Evolutionary conservation across 2,113 vertebrate genomes (phyloP).

Genomic region (Bubo bubo): DNA sequence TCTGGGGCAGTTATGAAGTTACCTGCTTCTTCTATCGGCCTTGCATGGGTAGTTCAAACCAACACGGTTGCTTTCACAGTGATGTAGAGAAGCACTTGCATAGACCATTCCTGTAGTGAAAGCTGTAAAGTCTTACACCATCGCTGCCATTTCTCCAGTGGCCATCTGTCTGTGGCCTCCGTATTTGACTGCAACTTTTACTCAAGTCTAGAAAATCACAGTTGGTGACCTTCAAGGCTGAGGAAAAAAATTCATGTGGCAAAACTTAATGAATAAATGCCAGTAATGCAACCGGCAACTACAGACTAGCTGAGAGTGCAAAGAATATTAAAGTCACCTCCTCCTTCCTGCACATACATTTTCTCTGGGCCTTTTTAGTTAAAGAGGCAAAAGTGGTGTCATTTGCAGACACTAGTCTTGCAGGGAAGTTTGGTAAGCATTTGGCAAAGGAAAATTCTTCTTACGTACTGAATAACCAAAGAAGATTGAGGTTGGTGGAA

Average conservation of each 20-base stretch:
- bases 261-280: neutral
- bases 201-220: neutral
- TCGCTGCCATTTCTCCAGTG: neutral
- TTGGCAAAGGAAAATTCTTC: neutral
- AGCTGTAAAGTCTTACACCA: neutral
- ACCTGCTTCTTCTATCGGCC: neutral
- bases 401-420: neutral
- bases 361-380: neutral
- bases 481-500: neutral
- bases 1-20: neutral
- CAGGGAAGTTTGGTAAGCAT: neutral
- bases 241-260: neutral
- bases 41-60: fast-evolving
- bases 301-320: neutral
- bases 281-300: neutral
- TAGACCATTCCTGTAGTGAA: neutral
- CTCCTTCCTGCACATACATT: neutral
- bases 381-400: neutral
- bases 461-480: neutral
- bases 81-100: neutral
- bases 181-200: neutral
- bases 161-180: neutral
- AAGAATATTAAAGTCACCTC: neutral
- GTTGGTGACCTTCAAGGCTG: neutral
- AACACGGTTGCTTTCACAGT: neutral